Evolutionary conservation across 2,797 vertebrate species (phyloP), one percentile per base, ranked within the genome.

Genomic region (Pelochelys cantorii): DNA sequence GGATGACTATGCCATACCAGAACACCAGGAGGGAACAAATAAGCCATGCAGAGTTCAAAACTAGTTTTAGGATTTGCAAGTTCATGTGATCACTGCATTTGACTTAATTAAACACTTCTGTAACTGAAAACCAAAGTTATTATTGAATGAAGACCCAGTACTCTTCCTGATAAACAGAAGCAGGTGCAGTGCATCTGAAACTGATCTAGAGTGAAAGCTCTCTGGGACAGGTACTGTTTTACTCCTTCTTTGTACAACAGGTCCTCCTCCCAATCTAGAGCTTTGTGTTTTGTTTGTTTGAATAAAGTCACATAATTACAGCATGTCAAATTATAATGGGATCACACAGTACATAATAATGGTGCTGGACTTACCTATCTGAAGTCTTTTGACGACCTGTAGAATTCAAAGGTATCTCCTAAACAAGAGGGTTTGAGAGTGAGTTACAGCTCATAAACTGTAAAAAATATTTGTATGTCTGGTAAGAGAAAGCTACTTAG

Each of bases 401-500:
- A 25, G 98, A 81, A 94, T 98, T 98, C 95, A 99, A 91, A 25
- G 99, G 99, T 77, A 99, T 98, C 81, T 99, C 98, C 99, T 99
- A 90, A 96, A 79, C 11, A 56, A 86, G 60, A 71, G 2, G 11
- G 86, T 83, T 87, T 81, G 34, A 81, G 31, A 89, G 1, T 22
- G 84, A 84, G 57, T 89, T 79, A 55, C 3, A 2, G 2, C 31
- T 31, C 11, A 20, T 25, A 74, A 85, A 79, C 29, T 65, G 7
- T 27, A 27, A 23, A 57, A 20, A 42, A 34, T 65, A 75, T 7
- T 56, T 42, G 79, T 87, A 83, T 37, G 48, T 92, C 53, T 20
- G 59, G 48, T 20, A 79, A 37, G 34, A 86, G 87, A 68, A 42
- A 77, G 8, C 2, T n/a, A 80, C 78, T 92, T 80, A 0, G 0